These are phyloP conservation scores for Aleadryas rufinucha DNA, from an alignment of 2,113 vertebrate genomes.

Conservation along the genomic window DNA sequence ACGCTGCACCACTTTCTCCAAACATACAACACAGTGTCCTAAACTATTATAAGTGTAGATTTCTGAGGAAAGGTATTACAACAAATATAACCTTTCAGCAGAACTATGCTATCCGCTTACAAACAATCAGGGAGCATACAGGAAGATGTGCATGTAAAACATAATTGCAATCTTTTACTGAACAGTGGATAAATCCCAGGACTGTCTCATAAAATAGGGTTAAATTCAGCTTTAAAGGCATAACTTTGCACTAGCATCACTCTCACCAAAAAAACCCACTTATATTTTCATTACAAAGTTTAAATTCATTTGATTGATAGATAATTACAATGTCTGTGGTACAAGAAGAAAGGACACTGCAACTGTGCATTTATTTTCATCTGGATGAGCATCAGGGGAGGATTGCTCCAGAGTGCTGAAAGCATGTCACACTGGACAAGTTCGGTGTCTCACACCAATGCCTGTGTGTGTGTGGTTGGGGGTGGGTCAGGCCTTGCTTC, in stretches of 20 bases:
- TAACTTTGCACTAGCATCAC: background rate
- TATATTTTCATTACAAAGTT: background rate
- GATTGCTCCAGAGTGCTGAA: background rate
- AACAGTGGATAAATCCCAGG: background rate
- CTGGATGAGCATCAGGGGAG: background rate
- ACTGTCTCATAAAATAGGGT: background rate
- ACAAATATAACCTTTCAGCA: background rate
- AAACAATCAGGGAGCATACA: background rate
- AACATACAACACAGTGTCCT: background rate
- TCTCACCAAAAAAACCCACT: background rate
- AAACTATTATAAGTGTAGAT: background rate
- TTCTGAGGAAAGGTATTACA: background rate
- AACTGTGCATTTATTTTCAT: background rate
- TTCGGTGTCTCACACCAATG: too few species aligned
- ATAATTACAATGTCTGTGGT: background rate
- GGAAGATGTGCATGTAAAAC: background rate
- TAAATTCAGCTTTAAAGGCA: background rate
- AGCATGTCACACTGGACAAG: rapidly evolving
- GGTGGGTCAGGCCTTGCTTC: too few species aligned
- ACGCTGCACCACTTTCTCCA: background rate
- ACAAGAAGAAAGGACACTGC: background rate
- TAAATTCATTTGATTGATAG: background rate
- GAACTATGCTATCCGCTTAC: background rate
- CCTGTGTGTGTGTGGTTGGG: background rate
- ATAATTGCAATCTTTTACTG: background rate